Evolutionary conservation across 2,797 vertebrate species (phyloP).

Genomic region (Natrix natrix): DNA sequence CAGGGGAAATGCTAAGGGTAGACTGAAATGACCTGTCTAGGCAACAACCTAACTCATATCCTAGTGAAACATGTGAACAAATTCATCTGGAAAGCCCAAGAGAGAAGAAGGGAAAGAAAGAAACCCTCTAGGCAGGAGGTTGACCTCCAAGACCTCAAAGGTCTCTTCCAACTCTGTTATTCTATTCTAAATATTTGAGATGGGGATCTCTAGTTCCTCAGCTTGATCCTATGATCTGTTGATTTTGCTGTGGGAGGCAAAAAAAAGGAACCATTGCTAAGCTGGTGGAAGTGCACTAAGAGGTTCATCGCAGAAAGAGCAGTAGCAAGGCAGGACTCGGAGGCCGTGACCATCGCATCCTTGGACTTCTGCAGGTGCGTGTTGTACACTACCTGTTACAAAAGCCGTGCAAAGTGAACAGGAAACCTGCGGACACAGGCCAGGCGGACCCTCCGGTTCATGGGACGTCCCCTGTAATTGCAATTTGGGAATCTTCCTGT

Average conservation of each 20-base stretch:
- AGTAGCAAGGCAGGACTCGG: neutral
- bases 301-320: neutral
- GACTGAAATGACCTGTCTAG: neutral
- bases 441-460: neutral
- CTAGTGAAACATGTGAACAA: neutral
- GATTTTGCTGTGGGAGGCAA: neutral
- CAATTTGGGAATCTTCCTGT: neutral
- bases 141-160: too few relatives aligned
- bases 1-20: neutral
- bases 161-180: too few relatives aligned
- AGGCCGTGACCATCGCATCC: neutral
- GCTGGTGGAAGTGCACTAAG: neutral
- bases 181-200: neutral
- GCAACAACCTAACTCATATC: neutral
- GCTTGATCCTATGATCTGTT: neutral
- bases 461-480: neutral
- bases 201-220: neutral
- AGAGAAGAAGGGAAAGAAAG: neutral
- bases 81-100: neutral
- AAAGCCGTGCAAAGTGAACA: fast-evolving
- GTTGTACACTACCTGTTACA: neutral
- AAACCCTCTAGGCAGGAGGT: too few relatives aligned
- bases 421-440: neutral
- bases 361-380: neutral
- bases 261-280: neutral